Evolutionary conservation across 2,797 vertebrate genomes (phyloP).

Genomic region (Rhynchonycteris naso): DNA sequence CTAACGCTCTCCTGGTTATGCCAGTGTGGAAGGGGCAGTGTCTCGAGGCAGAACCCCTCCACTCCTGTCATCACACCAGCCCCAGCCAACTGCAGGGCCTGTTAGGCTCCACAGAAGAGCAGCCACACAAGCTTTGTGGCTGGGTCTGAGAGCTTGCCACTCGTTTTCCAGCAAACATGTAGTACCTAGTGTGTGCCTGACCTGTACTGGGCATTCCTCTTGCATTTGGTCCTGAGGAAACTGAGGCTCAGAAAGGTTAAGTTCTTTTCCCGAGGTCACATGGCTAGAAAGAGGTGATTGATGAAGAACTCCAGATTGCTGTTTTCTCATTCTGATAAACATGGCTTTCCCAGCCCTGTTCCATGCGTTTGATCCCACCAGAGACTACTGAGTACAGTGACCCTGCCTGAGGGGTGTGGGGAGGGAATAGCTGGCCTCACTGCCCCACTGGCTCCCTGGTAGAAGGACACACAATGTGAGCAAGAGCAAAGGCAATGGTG

Average conservation of each 20-base stretch:
- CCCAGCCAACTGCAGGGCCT: background rate
- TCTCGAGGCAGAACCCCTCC: background rate
- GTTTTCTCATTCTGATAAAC: background rate
- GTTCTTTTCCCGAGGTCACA: background rate
- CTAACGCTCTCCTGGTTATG: background rate
- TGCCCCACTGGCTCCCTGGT: background rate
- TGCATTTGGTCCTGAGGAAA: background rate
- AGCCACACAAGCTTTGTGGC: background rate
- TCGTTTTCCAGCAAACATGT: background rate
- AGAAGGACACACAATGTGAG: background rate
- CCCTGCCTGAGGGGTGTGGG: background rate
- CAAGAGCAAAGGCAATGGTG: background rate
- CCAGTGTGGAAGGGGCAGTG: background rate
- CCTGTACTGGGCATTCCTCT: background rate
- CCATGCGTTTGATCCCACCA: background rate
- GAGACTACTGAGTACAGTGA: background rate
- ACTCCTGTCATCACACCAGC: background rate
- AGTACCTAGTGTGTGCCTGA: background rate
- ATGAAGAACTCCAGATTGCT: slow-evolving; percentile 63
- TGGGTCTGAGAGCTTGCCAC: background rate
- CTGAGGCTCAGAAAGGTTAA: background rate
- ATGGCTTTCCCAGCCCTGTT: background rate
- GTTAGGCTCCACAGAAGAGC: background rate
- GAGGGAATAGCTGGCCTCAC: background rate
- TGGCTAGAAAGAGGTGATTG: background rate